Percentiles rank a stretch among this genome's conserved stretches.
phyloP scores from a whole-genome alignment of 2,888 invertebrate genomes.

The Arge pagana region DNA sequence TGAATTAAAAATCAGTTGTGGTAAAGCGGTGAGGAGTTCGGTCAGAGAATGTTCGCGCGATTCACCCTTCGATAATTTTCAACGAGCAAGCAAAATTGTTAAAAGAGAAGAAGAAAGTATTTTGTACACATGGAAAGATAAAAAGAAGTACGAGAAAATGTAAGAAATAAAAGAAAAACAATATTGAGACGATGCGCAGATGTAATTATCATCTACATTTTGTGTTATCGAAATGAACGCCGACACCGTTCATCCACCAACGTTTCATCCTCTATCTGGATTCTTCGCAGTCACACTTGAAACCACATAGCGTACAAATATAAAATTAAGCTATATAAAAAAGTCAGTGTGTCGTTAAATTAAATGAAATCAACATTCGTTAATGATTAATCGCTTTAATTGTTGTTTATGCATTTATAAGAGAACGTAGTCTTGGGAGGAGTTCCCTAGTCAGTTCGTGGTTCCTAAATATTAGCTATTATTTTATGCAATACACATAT shows the following conservation, averaged over 20 bases:
- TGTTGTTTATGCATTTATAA: conserved; percentile 49
- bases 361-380: conserved; percentile 50
- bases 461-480: conserved; percentile 55
- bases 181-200: no score
- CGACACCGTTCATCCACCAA: conserved; percentile 13
- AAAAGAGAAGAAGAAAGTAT: no score
- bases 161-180: no score
- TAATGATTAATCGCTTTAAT: conserved; percentile 46
- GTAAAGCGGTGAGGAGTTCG: no score
- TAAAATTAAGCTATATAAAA: conserved; percentile 56
- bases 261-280: conserved; percentile 16
- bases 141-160: no score
- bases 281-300: conserved; percentile 35
- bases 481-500: conserved; percentile 41
- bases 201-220: no score
- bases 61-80: no score
- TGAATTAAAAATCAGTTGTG: no score
- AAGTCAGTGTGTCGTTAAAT: conserved; percentile 44
- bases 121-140: no score
- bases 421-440: conserved; percentile 54
- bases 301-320: conserved; percentile 48
- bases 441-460: conserved; percentile 52
- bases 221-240: conserved; percentile 10
- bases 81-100: no score
- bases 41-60: no score